Evolutionary conservation across 2,113 vertebrate genomes (phyloP).

Genomic region (Tapirus terrestris): DNA sequence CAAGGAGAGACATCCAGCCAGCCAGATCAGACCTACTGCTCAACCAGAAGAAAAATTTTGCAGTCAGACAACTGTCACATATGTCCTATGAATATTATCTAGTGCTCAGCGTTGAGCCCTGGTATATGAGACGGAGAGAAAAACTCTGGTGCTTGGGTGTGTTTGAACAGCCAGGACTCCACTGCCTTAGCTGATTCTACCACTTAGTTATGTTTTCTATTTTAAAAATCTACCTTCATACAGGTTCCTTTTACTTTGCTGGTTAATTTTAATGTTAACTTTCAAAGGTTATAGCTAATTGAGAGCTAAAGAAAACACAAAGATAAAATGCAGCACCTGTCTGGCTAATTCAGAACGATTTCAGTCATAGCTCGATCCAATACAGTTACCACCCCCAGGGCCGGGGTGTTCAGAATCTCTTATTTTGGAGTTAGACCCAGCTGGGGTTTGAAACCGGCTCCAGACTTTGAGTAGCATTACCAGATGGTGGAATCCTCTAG

Average conservation of each 20-base stretch:
- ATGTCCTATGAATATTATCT: not conserved
- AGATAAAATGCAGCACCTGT: not conserved
- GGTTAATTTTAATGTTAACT: not conserved
- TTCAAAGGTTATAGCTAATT: not conserved
- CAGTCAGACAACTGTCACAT: not conserved
- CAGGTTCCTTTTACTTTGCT: not conserved
- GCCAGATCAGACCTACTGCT: not conserved
- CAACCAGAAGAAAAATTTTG: not conserved
- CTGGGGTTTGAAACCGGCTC: constrained; percentile 71
- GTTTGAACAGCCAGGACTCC: not conserved
- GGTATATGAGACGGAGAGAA: not conserved
- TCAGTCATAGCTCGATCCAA: not conserved
- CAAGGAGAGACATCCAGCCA: not conserved
- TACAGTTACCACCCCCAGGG: constrained; percentile 26
- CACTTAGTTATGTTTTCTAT: not conserved
- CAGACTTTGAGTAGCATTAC: constrained; percentile 53
- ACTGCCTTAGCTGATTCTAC: not conserved
- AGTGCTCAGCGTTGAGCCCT: too few species aligned
- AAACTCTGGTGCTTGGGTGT: not conserved
- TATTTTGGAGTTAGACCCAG: constrained; percentile 70
- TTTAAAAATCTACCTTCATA: not conserved
- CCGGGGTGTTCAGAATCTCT: constrained; percentile 57
- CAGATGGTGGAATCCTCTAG: constrained; percentile 72
- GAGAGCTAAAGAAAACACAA: not conserved
- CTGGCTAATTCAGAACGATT: not conserved